Evolutionary conservation across 2,113 vertebrate genomes (phyloP).

Genomic region (Neolamprologus sp.): DNA sequence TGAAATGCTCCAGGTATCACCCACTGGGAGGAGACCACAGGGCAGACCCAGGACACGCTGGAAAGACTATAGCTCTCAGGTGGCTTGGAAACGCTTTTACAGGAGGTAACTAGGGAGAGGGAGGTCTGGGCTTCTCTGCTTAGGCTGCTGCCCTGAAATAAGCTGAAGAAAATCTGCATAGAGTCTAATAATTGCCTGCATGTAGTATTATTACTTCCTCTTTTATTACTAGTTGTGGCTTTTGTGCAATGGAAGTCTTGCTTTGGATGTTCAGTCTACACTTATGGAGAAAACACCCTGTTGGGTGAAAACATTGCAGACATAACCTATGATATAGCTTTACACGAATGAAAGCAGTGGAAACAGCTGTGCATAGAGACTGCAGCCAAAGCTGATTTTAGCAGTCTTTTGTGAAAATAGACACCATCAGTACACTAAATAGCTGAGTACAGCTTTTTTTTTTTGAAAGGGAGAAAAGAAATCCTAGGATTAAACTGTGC

Average conservation of each 20-base stretch:
- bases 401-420: neutral
- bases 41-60: neutral
- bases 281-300: neutral
- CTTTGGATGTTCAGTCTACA: neutral
- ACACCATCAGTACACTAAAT: neutral
- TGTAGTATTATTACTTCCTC: neutral
- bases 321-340: neutral
- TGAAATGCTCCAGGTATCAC: neutral
- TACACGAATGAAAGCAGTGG: neutral
- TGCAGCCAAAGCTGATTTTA: neutral
- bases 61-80: neutral
- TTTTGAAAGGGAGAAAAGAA: neutral
- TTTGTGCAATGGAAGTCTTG: neutral
- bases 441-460: slow-evolving; percentile 4
- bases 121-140: neutral
- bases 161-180: neutral
- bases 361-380: neutral
- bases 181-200: neutral
- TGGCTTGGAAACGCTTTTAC: neutral
- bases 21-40: neutral
- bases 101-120: neutral
- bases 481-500: neutral
- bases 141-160: neutral
- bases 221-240: neutral
- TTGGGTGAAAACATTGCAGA: neutral